Evolutionary conservation across 2,888 invertebrate genomes (phyloP), one percentile per base, ranked within the genome.

Genomic region (Drosophila peninsularis): DNA sequence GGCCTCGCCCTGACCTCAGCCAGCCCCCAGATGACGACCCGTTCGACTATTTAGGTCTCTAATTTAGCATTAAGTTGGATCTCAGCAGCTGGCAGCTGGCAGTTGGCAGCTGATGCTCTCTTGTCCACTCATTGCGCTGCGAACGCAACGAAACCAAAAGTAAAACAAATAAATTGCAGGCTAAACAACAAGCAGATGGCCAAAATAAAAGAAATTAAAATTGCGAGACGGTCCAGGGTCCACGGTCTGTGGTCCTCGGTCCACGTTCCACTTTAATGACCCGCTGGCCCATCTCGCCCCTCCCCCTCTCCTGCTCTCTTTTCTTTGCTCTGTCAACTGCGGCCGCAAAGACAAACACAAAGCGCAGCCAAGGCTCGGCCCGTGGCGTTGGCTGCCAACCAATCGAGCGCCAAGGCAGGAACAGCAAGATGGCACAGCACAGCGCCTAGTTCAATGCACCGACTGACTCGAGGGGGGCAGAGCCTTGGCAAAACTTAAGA

Each of bases 121-220:
- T 24, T 7, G 50, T 47, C 14, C 47, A 27, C 53, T 63, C 32
- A 41, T 65, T 44, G 27, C 32, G 45, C 37, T 36, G 49, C 37
- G 49, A 19, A 42, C 44, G 32, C 27, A 54, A 76, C 34, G 71
- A 88, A 79, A 82, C 66, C 74, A 89, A 89, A 89, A 88, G 78
- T 70, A 80, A 70, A 68, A 61, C 83, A 88, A 89, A 88, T 82
- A 82, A 89, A 70, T 82, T 88, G 69, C 83, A 71, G 88, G 63
- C 75, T 71, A 57, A 78, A 68, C 53, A 54, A 45, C 36, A 71
- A 64, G 69, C 72, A 71, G 44, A 71, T 62, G 68, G 62, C 49
- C 56, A 81, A 84, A 84, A 71, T 69, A 89, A 86, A 86, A 86
- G 88, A 82, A 88, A 89, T 88, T 88, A 89, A 85, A 88, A 88